Evolutionary conservation across 2,113 vertebrate species (phyloP), one percentile per base, ranked within the genome.

Genomic region (Sebastes fasciatus): DNA sequence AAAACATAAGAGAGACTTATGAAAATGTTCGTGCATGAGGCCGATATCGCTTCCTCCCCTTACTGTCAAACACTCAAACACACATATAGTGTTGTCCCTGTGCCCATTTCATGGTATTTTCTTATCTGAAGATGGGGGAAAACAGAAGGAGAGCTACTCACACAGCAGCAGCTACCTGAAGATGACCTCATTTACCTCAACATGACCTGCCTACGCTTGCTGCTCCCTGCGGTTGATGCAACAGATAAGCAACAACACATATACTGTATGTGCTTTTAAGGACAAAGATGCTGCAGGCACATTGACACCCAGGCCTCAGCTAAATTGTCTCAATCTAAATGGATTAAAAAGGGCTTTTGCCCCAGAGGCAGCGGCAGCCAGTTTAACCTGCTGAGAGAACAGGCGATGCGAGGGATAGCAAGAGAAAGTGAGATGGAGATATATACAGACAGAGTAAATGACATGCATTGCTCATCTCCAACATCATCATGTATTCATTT

Each of bases 121-220:
- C 1, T 7, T 19, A 58, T 60, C 14, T 52, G 5, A 34, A 48
- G 17, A 51, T 23, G 17, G 21, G 12, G 14, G 26, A 34, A 34
- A 34, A 34, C 3, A 34, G 26, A 34, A 34, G 26, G 26, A 52
- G 8, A 74, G n/a, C 34, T 46, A 19, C 42, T 64, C 54, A 23
- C 26, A 55, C 5, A 26, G 48, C 19, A 8, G 4, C 60, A 6
- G 54, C 71, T 55, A 54, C 61, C 58, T 11, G 7, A 48, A 43
- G 66, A 80, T 9, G 9, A 90, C 77, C 74, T 65, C 61, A 73
- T 83, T 88, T 65, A 84, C 71, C 64, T 74, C 63, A n/a, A 17
- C 52, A 8, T 86, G 77, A 84, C 77, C 52, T 51, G 43, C 45
- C 52, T 80, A 62, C 75, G 71, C 45, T 76, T 62, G 61, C 55